Percentiles rank a stretch among this genome's conserved stretches.
These are phyloP conservation scores for Elephas maximus DNA, from an alignment of 2,113 vertebrate species.

Conservation along the genomic window DNA sequence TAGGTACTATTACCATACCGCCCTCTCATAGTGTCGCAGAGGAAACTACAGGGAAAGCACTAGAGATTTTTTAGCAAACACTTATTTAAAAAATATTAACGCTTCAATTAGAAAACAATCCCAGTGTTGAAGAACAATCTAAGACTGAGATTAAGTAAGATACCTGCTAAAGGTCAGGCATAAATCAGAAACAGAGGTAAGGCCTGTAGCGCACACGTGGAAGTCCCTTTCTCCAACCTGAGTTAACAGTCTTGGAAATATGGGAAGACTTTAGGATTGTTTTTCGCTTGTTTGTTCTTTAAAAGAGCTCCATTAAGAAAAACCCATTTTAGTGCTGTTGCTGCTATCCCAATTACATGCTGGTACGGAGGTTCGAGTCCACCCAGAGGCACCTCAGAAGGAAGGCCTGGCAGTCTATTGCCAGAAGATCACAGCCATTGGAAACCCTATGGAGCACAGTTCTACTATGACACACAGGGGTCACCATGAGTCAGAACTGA, in stretches of 20 bases:
- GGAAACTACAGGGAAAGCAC: neutral
- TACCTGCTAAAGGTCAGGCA: neutral
- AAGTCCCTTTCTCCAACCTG: neutral
- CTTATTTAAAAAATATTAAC: neutral
- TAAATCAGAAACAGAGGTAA: neutral
- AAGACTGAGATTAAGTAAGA: neutral
- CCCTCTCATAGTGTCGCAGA: neutral
- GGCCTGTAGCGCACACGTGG: neutral
- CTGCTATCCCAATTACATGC: neutral
- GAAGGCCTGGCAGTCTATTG: neutral
- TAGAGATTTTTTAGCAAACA: neutral
- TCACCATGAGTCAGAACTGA: neutral
- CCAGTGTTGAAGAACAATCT: neutral
- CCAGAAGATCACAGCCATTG: neutral
- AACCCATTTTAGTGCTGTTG: neutral
- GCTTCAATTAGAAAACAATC: neutral
- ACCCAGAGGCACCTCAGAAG: neutral
- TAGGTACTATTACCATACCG: fast-evolving
- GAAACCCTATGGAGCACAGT: neutral
- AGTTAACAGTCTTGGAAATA: neutral
- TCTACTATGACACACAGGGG: neutral
- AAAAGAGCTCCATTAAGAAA: neutral
- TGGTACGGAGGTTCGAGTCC: no score
- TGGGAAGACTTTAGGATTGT: neutral
- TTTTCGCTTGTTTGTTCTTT: neutral